Percentiles rank a stretch among this genome's conserved stretches.
Conservation (phyloP, 2,797 vertebrate species). For the Valencia hispanica region DNA sequence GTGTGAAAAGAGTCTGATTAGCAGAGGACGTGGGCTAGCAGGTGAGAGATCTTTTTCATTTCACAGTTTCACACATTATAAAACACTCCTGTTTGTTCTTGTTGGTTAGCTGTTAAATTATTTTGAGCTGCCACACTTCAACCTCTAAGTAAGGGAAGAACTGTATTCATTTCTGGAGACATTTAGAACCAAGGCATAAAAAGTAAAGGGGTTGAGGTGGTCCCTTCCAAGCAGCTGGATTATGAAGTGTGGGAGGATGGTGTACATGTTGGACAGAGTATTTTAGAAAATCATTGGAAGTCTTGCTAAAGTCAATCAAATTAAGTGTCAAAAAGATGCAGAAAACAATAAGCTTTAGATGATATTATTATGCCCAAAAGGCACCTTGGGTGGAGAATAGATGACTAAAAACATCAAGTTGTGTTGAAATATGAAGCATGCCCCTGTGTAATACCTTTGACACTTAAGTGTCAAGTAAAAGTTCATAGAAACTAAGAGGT, state of each 20-base stretch:
- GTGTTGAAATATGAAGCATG: not conserved
- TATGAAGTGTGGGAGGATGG: not conserved
- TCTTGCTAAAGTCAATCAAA: not conserved
- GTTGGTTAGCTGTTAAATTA: constrained; percentile 11
- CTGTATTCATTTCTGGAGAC: not conserved
- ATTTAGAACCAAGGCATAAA: not conserved
- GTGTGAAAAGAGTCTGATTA: constrained; percentile 17
- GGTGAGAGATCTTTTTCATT: constrained; percentile 15
- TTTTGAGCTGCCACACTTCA: constrained; percentile 1
- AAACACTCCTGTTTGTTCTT: constrained; percentile 12
- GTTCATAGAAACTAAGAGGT: not conserved
- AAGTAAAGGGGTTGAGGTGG: not conserved
- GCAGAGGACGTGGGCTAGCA: constrained; percentile 10
- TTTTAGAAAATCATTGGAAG: not conserved
- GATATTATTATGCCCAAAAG: not conserved
- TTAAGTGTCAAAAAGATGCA: not conserved
- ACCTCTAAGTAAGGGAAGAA: constrained; percentile 2
- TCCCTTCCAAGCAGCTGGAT: constrained; percentile 4
- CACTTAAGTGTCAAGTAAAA: not conserved
- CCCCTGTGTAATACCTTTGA: not conserved
- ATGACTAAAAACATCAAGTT: not conserved
- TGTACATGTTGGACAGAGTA: not conserved
- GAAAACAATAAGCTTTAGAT: not conserved
- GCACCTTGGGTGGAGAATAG: not conserved
- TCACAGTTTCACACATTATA: constrained; percentile 21